Evolutionary conservation across 2,113 vertebrate species (phyloP).

Genomic region (Oryzias javanicus): DNA sequence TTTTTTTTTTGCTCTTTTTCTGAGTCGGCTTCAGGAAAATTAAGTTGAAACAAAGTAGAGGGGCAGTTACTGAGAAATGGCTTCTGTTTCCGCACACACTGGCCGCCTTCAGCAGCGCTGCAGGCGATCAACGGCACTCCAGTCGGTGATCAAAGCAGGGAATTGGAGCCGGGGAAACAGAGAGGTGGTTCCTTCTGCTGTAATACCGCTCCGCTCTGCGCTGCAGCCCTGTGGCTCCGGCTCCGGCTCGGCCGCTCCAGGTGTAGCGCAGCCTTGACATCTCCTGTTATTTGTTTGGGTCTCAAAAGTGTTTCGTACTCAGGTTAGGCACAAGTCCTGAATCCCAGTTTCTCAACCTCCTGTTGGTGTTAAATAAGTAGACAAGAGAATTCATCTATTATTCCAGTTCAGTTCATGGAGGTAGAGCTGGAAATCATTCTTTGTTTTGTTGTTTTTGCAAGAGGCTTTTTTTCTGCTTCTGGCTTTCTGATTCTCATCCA

Average conservation of each 20-base stretch:
- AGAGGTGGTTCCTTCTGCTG: constrained; percentile 41
- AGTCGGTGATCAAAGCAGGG: constrained; percentile 72
- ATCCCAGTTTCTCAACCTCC: constrained; percentile 23
- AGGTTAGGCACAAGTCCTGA: constrained; percentile 16
- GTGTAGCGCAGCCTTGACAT: constrained; percentile 40
- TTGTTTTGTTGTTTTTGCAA: constrained; percentile 50
- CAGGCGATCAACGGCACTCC: constrained; percentile 71
- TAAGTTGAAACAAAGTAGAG: constrained; percentile 24
- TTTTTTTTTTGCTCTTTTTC: neutral
- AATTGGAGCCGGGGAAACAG: constrained; percentile 47
- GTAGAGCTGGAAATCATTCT: constrained; percentile 38
- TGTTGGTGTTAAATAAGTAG: constrained; percentile 38
- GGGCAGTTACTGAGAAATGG: constrained; percentile 30
- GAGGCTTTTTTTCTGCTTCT: constrained; percentile 37
- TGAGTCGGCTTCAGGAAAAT: constrained; percentile 11
- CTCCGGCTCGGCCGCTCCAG: constrained; percentile 35
- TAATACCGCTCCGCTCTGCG: constrained; percentile 48
- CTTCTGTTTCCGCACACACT: neutral
- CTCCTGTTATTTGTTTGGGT: constrained; percentile 49
- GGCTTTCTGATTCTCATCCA: constrained; percentile 46
- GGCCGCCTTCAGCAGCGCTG: constrained; percentile 55
- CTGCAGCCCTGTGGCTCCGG: constrained; percentile 42
- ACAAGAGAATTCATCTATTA: constrained; percentile 46
- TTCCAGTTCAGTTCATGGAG: constrained; percentile 40
- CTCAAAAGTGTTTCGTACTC: constrained; percentile 22